A percentile compares a stretch with the other conserved stretches of the same genome.
Conservation (phyloP, 2,797 vertebrate genomes). For the Phylloscopus collybita region DNA sequence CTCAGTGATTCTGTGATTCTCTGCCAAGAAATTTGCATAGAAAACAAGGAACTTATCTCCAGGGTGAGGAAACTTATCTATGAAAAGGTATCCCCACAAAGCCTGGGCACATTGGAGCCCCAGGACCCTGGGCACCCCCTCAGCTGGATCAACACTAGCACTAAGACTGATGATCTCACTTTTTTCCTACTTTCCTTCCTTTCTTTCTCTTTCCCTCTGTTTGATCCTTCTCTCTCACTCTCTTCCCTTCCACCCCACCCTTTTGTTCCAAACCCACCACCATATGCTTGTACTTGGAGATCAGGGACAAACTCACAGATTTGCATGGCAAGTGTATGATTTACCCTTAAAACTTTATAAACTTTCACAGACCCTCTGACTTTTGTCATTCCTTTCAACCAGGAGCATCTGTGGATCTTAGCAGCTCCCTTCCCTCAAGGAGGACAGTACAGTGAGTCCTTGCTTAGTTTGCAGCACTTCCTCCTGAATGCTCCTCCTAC, state of each 20-base stretch:
- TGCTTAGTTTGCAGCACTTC: neutral
- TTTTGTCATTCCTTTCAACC: neutral
- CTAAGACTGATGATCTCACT: too few relatives aligned
- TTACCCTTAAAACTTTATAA: neutral
- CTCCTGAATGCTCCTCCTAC: neutral
- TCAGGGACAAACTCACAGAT: neutral
- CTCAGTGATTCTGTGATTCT: neutral
- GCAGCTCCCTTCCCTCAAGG: neutral
- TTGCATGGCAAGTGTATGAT: neutral
- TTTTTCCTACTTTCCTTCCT: neutral
- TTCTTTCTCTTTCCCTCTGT: neutral
- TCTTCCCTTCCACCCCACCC: neutral
- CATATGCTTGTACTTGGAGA: neutral
- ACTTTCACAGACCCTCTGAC: fast-evolving
- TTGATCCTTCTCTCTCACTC: neutral
- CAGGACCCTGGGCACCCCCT: neutral
- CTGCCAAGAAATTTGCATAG: neutral
- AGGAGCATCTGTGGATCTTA: neutral
- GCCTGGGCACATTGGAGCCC: neutral
- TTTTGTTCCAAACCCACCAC: neutral
- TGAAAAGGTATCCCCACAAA: neutral
- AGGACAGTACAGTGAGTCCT: neutral
- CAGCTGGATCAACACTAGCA: neutral
- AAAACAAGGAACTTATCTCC: neutral
- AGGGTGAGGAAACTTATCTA: neutral